phyloP scores from a whole-genome alignment of 2,113 vertebrate species.

The Phrynosoma blainvillii region DNA sequence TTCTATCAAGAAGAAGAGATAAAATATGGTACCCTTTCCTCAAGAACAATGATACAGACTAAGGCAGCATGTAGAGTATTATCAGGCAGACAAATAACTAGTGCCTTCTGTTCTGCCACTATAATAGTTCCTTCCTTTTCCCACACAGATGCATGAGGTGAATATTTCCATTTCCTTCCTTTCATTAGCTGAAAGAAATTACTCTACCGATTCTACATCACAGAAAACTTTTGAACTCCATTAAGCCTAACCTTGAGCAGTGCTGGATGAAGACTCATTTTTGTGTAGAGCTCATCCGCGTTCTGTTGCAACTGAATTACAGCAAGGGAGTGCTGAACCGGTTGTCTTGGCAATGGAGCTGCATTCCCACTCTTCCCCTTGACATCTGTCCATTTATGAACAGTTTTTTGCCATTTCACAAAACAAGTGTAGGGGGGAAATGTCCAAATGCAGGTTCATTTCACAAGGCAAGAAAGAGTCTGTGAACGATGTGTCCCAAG shows the following conservation, averaged over 20 bases:
- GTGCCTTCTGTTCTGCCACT: neutral
- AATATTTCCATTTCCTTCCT: neutral
- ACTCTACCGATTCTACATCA: neutral
- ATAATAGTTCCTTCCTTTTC: constrained; percentile 13
- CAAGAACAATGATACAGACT: constrained; percentile 3
- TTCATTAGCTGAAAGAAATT: constrained; percentile 24
- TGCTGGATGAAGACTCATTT: neutral
- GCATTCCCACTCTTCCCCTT: neutral
- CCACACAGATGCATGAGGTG: rapidly evolving
- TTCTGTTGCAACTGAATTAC: neutral
- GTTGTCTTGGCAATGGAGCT: neutral
- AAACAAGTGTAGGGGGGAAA: neutral
- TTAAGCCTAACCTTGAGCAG: constrained; percentile 21
- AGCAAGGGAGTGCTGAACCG: neutral
- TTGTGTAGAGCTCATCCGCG: neutral
- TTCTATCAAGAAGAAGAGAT: neutral
- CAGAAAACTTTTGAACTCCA: neutral
- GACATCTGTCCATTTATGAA: neutral
- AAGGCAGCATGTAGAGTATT: constrained; percentile 18
- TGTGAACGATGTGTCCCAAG: no score
- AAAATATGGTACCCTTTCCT: constrained; percentile 14
- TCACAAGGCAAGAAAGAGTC: neutral
- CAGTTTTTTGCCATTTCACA: neutral
- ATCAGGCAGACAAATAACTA: neutral
- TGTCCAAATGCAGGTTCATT: neutral